Evolutionary conservation across 1,140 invertebrate species (phyloP), one percentile per base, ranked within the genome.

Genomic region (Choristoneura fumiferana): DNA sequence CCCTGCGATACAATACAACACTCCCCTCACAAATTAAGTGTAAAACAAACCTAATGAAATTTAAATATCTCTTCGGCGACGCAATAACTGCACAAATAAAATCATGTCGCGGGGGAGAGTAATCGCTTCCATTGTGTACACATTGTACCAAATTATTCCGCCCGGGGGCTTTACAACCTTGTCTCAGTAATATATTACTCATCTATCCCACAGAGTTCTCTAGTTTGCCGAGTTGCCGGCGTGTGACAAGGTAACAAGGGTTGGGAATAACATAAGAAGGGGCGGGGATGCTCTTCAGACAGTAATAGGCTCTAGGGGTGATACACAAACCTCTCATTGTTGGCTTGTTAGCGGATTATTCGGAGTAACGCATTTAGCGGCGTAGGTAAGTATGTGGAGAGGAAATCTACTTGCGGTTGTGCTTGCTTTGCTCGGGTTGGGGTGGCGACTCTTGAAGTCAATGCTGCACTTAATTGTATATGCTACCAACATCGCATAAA

Each of bases 31-130:
- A 88, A 88, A 88, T 88, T 88, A 88, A 89, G 82, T 88, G 85
- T 87, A 88, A 88, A 88, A 88, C 85, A 88, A 88, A 88, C 84
- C 85, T 86, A 88, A 88, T 88, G 85, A 85, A 87, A 88, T 88
- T 88, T 87, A 87, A 87, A 88, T 88, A 88, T 87, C 83, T 86
- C 81, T 73, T 77, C 73, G 73, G 69, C 81, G 74, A 75, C 77
- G 76, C 78, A 84, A 87, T 88, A 87, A 83, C 81, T 81, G 78
- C 73, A 88, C 84, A 87, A 87, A 88, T 88, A 87, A 85, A 88
- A 87, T 88, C 81, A 85, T 83, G 76, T 82, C 77, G 80, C 76
- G 67, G 71, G 84, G 84, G 84, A 81, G 79, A 85, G 66, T 85
- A 86, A 87, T 85, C 85, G 82, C 68, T 77, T 81, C 82, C 76